Evolutionary conservation across 2,113 vertebrate species (phyloP), one percentile per base, ranked within the genome.

Genomic region (Nesoenas mayeri): DNA sequence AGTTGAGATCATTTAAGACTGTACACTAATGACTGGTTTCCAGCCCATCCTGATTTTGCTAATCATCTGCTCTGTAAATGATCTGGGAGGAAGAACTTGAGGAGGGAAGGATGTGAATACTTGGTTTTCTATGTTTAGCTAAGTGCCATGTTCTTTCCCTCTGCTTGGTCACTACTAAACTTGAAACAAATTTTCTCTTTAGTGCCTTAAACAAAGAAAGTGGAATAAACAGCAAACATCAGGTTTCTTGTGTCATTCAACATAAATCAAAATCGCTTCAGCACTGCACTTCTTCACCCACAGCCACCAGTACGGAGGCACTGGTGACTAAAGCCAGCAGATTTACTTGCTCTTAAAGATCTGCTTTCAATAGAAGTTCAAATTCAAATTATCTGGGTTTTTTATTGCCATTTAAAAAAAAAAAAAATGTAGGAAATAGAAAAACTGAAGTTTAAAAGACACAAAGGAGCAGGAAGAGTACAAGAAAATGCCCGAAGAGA

Each of bases 211-310:
- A 86, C 77, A 81, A 78, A 93, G 60, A 73, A 84, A 80, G n/a
- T 62, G 42, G 56, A 87, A 91, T 78, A 74, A 87, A 54, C 40
- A 81, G 72, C 69, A 91, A 89, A 79, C 47, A 58, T 77, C 85
- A 93, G 32, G 71, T 94, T 94, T 83, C 67, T 88, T 0, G 1
- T 88, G 40, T 85, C 67, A 58, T 36, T 91, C 44, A 73, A 13
- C 25, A 47, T 47, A 87, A 79, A 88, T 75, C 58, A n/a, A 62
- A 85, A 85, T 16, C 44, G 7, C 54, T 96, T 85, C 58, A 61
- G 47, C 40, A 16, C 24, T 73, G 71, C 54, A 75, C 0, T 72
- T 70, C n/a, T 85, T 82, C 12, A 62, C 20, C 40, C 10, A 1
- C n/a, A 74, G 15, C 17, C 62, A 75, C 25, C 36, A 79, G 47